Conservation (phyloP, 2,113 vertebrate species). For the Ascaphus truei region DNA sequence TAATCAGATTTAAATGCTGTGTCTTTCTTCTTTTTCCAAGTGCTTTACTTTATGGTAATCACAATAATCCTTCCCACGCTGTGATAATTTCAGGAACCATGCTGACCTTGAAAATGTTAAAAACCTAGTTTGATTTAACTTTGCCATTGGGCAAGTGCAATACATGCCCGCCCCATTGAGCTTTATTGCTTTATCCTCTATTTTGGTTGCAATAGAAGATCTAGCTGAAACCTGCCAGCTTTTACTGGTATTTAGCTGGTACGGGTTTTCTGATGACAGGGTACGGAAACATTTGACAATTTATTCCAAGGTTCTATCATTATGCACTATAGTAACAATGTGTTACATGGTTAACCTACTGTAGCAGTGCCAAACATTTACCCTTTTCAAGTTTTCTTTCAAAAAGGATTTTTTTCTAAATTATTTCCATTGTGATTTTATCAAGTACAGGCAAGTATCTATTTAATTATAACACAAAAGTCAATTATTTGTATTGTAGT, state of each 20-base stretch:
- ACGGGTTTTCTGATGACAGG: not conserved
- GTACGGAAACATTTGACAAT: not conserved
- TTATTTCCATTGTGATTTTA: too few relatives aligned
- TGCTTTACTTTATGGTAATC: not conserved
- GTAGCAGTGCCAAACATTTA: too few relatives aligned
- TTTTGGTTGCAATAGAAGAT: too few relatives aligned
- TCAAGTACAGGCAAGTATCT: too few relatives aligned
- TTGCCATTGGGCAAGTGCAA: not conserved
- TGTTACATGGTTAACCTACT: too few relatives aligned
- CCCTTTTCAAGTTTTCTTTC: too few relatives aligned
- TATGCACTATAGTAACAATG: too few relatives aligned
- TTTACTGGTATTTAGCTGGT: not conserved
- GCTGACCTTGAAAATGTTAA: slow-evolving; percentile 29
- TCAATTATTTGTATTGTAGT: too few relatives aligned
- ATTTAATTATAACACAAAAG: too few relatives aligned
- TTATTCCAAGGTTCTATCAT: not conserved
- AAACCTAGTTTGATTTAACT: not conserved
- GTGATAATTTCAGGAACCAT: not conserved
- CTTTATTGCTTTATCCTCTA: slow-evolving; percentile 1
- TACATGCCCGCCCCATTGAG: slow-evolving; percentile 20
- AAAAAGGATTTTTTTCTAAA: too few relatives aligned
- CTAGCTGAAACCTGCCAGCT: not conserved
- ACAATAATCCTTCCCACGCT: not conserved
- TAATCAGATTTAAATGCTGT: slow-evolving; percentile 9
- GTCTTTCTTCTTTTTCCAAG: not conserved